A percentile compares a stretch with the other conserved stretches of the same genome.
Evolutionary conservation across 2,113 vertebrate species (phyloP).

Genomic region (Cygnus buccinator): DNA sequence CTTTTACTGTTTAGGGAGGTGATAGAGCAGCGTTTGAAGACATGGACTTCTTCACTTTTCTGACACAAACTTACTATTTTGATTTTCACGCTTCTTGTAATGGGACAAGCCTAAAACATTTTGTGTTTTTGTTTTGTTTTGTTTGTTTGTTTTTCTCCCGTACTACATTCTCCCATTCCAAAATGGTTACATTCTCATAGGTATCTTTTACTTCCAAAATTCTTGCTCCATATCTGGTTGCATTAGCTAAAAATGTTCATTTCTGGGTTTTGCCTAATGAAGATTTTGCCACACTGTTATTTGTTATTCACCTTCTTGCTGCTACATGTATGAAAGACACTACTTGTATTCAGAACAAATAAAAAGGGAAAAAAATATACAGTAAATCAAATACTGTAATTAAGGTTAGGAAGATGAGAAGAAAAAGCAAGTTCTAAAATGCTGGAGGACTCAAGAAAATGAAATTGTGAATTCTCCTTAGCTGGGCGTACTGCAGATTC

Average conservation of each 20-base stretch:
- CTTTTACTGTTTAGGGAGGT: not conserved
- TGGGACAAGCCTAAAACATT: not conserved
- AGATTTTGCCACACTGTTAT: not conserved
- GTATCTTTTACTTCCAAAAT: not conserved
- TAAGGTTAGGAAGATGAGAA: not conserved
- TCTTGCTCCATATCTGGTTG: not conserved
- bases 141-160: not conserved
- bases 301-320: not conserved
- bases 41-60: not conserved
- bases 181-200: not conserved
- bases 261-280: not conserved
- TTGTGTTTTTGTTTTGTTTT: not conserved
- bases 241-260: not conserved
- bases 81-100: not conserved
- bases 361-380: not conserved
- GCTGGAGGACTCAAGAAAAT: not conserved
- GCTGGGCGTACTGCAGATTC: not conserved
- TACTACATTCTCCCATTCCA: not conserved
- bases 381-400: not conserved
- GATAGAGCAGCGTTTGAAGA: too few relatives aligned
- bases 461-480: not conserved
- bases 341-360: not conserved
- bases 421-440: not conserved
- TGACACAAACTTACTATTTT: not conserved
- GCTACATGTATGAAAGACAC: not conserved